A percentile compares a stretch with the other conserved stretches of the same genome.
Conservation (phyloP, 2,888 invertebrate species). For the Cerastis rubricosa region DNA sequence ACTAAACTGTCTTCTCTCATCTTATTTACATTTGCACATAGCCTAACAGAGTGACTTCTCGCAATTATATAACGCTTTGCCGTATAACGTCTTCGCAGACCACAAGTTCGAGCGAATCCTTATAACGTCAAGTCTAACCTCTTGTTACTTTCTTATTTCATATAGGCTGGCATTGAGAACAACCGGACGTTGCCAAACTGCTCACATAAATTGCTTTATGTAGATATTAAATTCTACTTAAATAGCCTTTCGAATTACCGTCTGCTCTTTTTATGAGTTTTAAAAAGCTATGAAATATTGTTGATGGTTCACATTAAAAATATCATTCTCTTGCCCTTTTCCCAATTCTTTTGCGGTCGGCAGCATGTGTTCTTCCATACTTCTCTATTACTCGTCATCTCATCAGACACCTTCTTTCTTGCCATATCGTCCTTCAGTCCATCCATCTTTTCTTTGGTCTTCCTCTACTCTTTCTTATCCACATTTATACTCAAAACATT, state of each 20-base stretch:
- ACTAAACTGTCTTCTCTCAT: background rate
- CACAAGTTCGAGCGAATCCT: constrained; percentile 34
- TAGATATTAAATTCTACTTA: constrained; percentile 38
- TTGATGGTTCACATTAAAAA: background rate
- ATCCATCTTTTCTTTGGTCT: too few species aligned
- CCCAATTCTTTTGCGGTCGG: too few species aligned
- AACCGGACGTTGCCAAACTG: constrained; percentile 57
- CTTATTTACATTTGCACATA: constrained; percentile 23
- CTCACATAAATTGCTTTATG: constrained; percentile 44
- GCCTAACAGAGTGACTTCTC: background rate
- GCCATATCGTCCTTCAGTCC: too few species aligned
- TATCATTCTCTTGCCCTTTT: too few species aligned
- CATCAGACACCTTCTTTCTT: too few species aligned
- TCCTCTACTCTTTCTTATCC: too few species aligned
- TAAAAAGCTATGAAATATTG: constrained; percentile 5
- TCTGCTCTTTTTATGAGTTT: constrained; percentile 18
- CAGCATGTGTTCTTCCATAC: too few species aligned
- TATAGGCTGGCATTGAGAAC: constrained; percentile 52
- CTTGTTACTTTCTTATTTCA: constrained; percentile 51
- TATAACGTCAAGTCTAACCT: constrained; percentile 40
- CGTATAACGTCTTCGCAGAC: constrained; percentile 18
- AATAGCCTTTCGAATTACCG: constrained; percentile 45
- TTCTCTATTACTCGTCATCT: too few species aligned
- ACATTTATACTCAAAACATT: too few species aligned
- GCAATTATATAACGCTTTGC: constrained; percentile 46